phyloP scores from a whole-genome alignment of 2,113 vertebrate species.

The Calcarius ornatus region DNA sequence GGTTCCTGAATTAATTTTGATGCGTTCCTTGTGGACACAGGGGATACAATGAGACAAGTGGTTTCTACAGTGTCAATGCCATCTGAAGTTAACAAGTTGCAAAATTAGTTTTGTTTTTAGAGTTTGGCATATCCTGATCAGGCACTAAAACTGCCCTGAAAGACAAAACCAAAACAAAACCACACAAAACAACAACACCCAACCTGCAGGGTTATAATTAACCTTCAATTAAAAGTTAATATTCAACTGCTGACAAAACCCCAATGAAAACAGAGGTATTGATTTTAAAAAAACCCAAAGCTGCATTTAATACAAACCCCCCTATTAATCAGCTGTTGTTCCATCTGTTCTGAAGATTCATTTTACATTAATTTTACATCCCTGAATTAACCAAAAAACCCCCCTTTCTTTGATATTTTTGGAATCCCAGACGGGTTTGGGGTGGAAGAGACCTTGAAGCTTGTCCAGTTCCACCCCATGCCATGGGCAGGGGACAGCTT shows the following conservation, averaged over 20 bases:
- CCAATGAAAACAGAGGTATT: background rate
- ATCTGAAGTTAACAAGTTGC: background rate
- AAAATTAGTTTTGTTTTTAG: background rate
- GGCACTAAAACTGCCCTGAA: background rate
- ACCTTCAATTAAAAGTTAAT: background rate
- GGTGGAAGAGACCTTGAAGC: background rate
- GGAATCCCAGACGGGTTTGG: background rate
- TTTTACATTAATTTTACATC: constrained; percentile 50
- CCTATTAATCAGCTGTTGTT: background rate
- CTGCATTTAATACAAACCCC: background rate
- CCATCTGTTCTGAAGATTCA: background rate
- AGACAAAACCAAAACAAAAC: background rate
- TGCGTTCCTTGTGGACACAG: background rate
- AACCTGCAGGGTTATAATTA: background rate
- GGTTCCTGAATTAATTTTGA: background rate
- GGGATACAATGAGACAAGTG: background rate
- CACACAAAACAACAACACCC: background rate
- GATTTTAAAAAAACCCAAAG: background rate
- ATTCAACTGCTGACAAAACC: background rate
- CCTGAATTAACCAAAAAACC: background rate
- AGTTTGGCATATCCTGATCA: background rate
- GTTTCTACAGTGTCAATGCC: background rate
- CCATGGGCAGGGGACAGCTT: background rate
- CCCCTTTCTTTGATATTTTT: background rate
- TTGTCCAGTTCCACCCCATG: background rate